Evolutionary conservation across 2,797 vertebrate genomes (phyloP), one percentile per base, ranked within the genome.

Genomic region (Serranus cabrilla): DNA sequence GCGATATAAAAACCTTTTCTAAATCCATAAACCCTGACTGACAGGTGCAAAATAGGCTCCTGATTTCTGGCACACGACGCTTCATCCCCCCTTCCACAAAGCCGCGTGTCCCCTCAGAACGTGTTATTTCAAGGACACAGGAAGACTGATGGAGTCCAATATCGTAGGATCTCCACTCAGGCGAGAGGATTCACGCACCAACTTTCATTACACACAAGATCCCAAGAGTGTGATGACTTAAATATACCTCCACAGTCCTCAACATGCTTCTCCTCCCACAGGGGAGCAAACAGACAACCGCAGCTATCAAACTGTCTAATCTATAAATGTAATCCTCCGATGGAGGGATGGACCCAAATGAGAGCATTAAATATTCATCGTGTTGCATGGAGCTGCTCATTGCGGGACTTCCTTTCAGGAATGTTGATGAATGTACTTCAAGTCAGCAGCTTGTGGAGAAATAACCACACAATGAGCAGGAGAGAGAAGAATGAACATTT

Each of bases 21-120:
- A 86, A 91, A 93, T 84, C 86, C 87, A 76, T 74, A 87, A 85
- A 83, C 87, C 76, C 76, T 90, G 87, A 91, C 77, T 89, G 88
- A 89, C 84, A 71, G 56, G 64, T 16, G 40, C 51, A 85, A 86
- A 91, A 87, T 50, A 81, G 74, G 68, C 73, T 34, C 34, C 5
- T 9, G 34, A 34, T 34, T 34, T 34, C 34, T 34, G 34, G 34
- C 34, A 60, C 50, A 52, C 27, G 9, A 74, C 11, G 23, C 51
- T 75, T 47, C 56, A 66, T 18, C 70, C 0, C 46, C 14, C 71
- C 55, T 65, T 58, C 46, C 11, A 25, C 65, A 77, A 82, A 85
- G 57, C 18, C 61, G 58, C 62, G 52, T 17, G 31, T 69, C 58
- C 27, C 49, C 20, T 74, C 57, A 66, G 61, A 80, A 75, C 42